A percentile compares a stretch with the other conserved stretches of the same genome.
Evolutionary conservation across 1,140 invertebrate species (phyloP).

Genomic region (Anastatus disparis): DNA sequence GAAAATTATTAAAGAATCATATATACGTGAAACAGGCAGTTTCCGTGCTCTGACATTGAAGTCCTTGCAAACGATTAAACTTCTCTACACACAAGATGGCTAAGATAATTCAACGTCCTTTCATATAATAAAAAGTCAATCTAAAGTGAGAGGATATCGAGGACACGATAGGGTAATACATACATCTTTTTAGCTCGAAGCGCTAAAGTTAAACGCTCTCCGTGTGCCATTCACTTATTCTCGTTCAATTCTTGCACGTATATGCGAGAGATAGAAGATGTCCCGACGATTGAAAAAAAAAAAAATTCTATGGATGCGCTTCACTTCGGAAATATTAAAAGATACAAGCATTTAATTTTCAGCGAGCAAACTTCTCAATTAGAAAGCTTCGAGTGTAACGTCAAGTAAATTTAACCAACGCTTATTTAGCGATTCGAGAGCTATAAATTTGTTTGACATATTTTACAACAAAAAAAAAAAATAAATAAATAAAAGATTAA

Average conservation of each 20-base stretch:
- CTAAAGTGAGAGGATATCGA: constrained; percentile 36
- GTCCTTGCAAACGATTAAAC: too few relatives aligned
- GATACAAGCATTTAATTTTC: too few relatives aligned
- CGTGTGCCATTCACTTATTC: neutral
- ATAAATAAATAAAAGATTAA: too few relatives aligned
- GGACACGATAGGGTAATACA: constrained; percentile 3
- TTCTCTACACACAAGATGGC: too few relatives aligned
- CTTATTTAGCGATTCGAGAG: constrained; percentile 7
- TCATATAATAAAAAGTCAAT: neutral
- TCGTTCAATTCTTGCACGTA: neutral
- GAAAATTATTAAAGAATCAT: too few relatives aligned
- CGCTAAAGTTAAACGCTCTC: constrained; percentile 14
- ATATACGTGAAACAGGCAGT: too few relatives aligned
- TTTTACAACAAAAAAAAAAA: too few relatives aligned
- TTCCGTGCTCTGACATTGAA: too few relatives aligned
- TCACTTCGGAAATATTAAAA: too few relatives aligned
- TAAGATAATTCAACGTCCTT: neutral
- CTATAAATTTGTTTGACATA: constrained; percentile 5
- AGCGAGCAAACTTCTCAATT: constrained; percentile 28
- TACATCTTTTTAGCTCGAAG: neutral
- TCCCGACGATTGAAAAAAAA: too few relatives aligned
- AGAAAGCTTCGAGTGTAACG: constrained; percentile 32
- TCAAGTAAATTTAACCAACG: neutral
- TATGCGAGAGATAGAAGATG: neutral
- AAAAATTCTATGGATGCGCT: neutral